phyloP scores from a whole-genome alignment of 2,888 invertebrate species.

The Mechanitis messenoides region DNA sequence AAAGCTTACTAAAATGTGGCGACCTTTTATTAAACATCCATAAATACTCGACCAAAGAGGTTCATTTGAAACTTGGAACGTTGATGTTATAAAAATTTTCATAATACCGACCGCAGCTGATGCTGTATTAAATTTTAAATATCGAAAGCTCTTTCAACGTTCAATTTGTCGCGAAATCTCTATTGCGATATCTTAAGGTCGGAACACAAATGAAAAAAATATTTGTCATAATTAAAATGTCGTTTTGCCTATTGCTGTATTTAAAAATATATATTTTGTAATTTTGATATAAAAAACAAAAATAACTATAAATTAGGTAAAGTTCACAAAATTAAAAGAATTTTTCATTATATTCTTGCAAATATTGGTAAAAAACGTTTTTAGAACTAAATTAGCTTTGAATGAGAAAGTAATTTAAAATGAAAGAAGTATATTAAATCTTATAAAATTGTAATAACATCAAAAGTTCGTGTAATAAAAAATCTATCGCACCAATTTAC shows the following conservation, averaged over 20 bases:
- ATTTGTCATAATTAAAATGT: neutral
- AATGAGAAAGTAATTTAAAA: slow-evolving; percentile 6
- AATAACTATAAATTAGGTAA: no score
- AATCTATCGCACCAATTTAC: slow-evolving; percentile 34
- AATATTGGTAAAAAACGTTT: no score
- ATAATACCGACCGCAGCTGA: slow-evolving; percentile 64
- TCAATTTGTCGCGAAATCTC: slow-evolving; percentile 61
- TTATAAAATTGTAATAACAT: slow-evolving; percentile 29
- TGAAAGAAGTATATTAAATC: slow-evolving; percentile 19
- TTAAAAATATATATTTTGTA: neutral
- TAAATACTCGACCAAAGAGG: slow-evolving; percentile 27
- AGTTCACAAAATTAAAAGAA: no score
- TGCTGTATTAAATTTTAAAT: slow-evolving; percentile 73
- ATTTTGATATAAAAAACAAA: no score
- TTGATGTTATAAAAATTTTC: slow-evolving; percentile 54
- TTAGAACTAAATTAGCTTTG: neutral
- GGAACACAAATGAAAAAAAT: slow-evolving; percentile 9
- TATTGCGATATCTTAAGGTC: slow-evolving; percentile 36
- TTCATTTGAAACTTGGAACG: slow-evolving; percentile 31
- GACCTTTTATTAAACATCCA: slow-evolving; percentile 12
- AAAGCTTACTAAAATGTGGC: neutral
- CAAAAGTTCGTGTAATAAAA: slow-evolving; percentile 33
- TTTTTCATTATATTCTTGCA: no score
- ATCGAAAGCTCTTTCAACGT: slow-evolving; percentile 57
- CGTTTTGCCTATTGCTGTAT: neutral